These are phyloP conservation scores for Pollenia labialis DNA, from an alignment of 2,888 invertebrate genomes.

Conservation along the genomic window DNA sequence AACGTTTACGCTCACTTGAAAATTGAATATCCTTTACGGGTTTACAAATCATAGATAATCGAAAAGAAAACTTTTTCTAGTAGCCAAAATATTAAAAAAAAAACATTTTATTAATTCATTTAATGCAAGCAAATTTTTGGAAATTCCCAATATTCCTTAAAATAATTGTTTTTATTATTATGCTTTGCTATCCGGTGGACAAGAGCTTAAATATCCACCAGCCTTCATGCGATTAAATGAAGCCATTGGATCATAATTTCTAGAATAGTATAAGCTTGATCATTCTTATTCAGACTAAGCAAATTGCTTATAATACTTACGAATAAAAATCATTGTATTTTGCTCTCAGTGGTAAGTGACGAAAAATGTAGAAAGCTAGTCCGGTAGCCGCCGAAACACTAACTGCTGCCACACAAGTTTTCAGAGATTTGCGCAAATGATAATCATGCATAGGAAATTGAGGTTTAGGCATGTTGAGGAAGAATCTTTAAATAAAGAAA, in stretches of 20 bases:
- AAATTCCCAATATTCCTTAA: not conserved
- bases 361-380: constrained; percentile 32
- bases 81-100: no score
- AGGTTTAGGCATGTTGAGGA: constrained; percentile 6
- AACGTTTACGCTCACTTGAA: no score
- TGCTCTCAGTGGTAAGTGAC: constrained; percentile 48
- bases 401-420: constrained; percentile 31
- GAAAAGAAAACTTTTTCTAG: no score
- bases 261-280: constrained; percentile 6
- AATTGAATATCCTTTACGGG: no score
- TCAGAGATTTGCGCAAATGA: constrained; percentile 56
- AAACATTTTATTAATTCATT: no score
- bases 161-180: not conserved
- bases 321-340: constrained; percentile 58
- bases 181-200: constrained; percentile 31
- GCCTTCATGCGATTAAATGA: constrained; percentile 71
- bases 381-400: not conserved
- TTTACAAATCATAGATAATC: no score
- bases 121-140: no score
- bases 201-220: constrained; percentile 68
- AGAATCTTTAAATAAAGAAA: not conserved
- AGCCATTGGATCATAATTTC: constrained; percentile 70
- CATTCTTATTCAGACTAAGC: not conserved
- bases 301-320: constrained; percentile 23
- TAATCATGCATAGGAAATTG: constrained; percentile 60